Conservation (phyloP, 2,888 invertebrate species). For the Myopa tessellatipennis region DNA sequence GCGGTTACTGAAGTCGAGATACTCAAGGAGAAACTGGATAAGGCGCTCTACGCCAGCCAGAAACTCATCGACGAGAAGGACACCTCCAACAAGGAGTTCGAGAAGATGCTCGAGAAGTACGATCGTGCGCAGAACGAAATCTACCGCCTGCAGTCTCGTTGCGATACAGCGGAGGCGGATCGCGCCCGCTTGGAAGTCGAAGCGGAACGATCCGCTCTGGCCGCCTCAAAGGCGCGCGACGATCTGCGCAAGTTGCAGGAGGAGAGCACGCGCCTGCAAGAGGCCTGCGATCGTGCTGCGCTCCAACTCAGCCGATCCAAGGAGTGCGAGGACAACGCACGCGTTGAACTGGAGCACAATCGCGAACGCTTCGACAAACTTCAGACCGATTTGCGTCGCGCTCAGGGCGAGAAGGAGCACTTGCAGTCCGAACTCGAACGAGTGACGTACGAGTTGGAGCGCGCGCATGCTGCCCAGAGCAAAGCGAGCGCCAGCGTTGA, state of each 20-base stretch:
- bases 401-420: conserved; percentile 88
- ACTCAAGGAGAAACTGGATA: conserved; percentile 90
- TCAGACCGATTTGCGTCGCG: conserved; percentile 83
- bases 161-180: conserved; percentile 88
- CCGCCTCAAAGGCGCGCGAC: conserved; percentile 84
- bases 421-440: conserved; percentile 85
- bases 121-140: conserved; percentile 92
- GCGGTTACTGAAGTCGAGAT: conserved; percentile 86
- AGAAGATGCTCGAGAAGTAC: conserved; percentile 92
- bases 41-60: conserved; percentile 83
- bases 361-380: conserved; percentile 90
- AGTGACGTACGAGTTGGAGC: conserved; percentile 85
- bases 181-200: conserved; percentile 87
- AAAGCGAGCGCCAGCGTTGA: conserved; percentile 88
- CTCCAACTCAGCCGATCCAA: conserved; percentile 87
- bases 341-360: conserved; percentile 89
- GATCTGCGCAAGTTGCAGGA: conserved; percentile 89
- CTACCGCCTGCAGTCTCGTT: conserved; percentile 87
- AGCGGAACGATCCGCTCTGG: conserved; percentile 84
- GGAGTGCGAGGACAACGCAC: conserved; percentile 91
- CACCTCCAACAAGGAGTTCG: conserved; percentile 88
- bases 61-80: conserved; percentile 91
- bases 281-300: conserved; percentile 88
- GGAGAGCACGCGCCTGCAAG: conserved; percentile 85
- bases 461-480: conserved; percentile 86